phyloP scores from a whole-genome alignment of 2,797 vertebrate species.

The Enteromius paludinosus region DNA sequence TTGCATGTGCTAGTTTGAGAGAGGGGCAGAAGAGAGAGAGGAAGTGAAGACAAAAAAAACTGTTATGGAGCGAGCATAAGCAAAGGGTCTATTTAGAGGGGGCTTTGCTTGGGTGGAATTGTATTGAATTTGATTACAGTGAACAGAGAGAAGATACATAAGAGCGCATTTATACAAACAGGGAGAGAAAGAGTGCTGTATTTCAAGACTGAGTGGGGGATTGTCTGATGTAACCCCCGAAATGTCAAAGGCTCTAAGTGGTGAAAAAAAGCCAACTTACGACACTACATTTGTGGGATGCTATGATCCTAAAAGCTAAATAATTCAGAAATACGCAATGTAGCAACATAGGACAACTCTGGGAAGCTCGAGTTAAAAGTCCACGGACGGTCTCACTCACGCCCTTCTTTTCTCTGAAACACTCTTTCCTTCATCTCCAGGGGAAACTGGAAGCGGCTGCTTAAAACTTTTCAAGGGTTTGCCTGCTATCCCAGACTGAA shows the following conservation, averaged over 20 bases:
- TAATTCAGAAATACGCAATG: conserved; percentile 25
- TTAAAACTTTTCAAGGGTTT: conserved; percentile 41
- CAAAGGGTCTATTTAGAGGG: conserved; percentile 26
- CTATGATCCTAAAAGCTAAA: conserved; percentile 22
- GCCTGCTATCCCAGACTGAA: conserved; percentile 26
- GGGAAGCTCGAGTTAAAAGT: conserved; percentile 20
- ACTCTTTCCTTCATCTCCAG: conserved; percentile 48
- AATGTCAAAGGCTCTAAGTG: conserved; percentile 46
- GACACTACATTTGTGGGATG: not conserved
- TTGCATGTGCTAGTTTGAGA: conserved; percentile 17
- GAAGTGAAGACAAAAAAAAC: not conserved
- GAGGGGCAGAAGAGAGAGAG: conserved; percentile 12
- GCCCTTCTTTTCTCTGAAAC: conserved; percentile 27
- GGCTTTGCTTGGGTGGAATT: conserved; percentile 33
- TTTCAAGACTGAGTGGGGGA: conserved; percentile 41
- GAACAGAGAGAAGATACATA: conserved; percentile 46
- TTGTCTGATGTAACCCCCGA: conserved; percentile 45
- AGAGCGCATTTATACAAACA: conserved; percentile 44
- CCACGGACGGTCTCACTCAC: conserved; percentile 8
- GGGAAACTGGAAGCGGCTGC: conserved; percentile 49
- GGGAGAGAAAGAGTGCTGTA: conserved; percentile 45
- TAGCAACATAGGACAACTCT: not conserved
- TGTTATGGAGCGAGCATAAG: not conserved
- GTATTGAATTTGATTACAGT: conserved; percentile 49
- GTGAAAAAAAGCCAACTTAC: conserved; percentile 33